Conservation (phyloP, 2,888 invertebrate genomes). For the Drosophila ustulata region DNA sequence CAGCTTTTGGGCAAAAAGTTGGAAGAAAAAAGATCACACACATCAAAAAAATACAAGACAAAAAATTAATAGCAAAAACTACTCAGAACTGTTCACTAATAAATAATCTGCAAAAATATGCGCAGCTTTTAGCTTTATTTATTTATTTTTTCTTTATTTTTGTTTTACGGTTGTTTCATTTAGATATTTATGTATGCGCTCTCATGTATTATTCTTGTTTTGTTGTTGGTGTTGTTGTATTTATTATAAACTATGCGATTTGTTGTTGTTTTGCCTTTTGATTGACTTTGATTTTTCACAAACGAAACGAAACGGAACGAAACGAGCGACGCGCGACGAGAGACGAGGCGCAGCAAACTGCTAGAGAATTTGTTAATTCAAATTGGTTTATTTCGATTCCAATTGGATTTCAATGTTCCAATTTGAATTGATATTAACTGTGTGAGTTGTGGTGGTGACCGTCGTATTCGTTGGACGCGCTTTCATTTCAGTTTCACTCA, state of each 20-base stretch:
- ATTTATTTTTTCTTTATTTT: conserved; percentile 12
- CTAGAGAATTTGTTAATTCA: conserved; percentile 27
- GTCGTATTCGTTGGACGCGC: conserved; percentile 59
- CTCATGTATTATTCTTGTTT: neutral
- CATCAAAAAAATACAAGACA: conserved; percentile 14
- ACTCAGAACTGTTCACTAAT: conserved; percentile 46
- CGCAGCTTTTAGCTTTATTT: conserved; percentile 43
- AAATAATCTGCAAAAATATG: conserved; percentile 60
- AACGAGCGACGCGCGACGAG: conserved; percentile 1
- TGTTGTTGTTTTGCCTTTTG: conserved; percentile 30
- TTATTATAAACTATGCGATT: conserved; percentile 19
- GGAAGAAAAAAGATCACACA: conserved; percentile 12
- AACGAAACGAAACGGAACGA: neutral
- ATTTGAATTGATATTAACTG: conserved; percentile 49
- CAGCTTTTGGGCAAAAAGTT: conserved; percentile 43
- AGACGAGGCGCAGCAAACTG: conserved; percentile 13
- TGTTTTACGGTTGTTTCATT: conserved; percentile 3
- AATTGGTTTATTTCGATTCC: conserved; percentile 26
- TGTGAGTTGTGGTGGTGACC: conserved; percentile 10
- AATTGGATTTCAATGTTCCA: conserved; percentile 43
- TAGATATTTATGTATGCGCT: neutral
- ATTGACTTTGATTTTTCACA: conserved; percentile 50
- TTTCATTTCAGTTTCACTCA: conserved; percentile 80
- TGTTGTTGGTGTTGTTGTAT: neutral
- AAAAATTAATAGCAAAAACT: conserved; percentile 20